These are phyloP conservation scores for Neocrepidodera transversa DNA, from an alignment of 2,888 invertebrate species.

Conservation along the genomic window DNA sequence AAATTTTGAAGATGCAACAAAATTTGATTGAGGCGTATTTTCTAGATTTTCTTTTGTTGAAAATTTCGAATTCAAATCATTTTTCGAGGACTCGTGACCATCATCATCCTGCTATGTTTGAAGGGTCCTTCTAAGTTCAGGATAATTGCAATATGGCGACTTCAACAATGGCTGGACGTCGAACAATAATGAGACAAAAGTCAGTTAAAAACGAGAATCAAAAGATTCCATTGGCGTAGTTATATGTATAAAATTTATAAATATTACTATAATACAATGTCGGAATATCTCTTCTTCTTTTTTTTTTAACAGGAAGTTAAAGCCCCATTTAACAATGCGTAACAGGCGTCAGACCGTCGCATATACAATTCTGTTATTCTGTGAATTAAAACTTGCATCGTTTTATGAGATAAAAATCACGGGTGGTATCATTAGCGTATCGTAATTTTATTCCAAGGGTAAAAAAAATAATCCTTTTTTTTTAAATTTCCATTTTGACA, in stretches of 20 bases:
- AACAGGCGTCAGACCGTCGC: background rate
- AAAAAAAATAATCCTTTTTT: too few species aligned
- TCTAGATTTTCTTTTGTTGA: background rate
- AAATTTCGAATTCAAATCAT: background rate
- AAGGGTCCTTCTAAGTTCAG: background rate
- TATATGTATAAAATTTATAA: too few species aligned
- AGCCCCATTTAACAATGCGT: background rate
- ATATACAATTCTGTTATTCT: background rate
- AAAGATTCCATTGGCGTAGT: too few species aligned
- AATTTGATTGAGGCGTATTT: background rate
- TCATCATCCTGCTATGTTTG: background rate
- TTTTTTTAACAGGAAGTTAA: background rate
- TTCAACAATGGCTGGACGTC: background rate
- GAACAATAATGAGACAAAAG: background rate
- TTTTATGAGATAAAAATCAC: background rate
- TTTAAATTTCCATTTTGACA: too few species aligned
- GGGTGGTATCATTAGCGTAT: background rate
- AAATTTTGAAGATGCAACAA: background rate
- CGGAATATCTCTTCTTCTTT: too few species aligned
- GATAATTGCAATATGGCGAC: background rate
- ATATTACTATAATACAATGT: too few species aligned
- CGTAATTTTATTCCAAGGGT: background rate
- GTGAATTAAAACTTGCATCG: background rate
- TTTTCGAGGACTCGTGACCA: background rate
- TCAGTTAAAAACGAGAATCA: background rate